Base-by-base conservation (phyloP, 2,888 invertebrate genomes). In the Megaustenia siamemsis region DNA sequence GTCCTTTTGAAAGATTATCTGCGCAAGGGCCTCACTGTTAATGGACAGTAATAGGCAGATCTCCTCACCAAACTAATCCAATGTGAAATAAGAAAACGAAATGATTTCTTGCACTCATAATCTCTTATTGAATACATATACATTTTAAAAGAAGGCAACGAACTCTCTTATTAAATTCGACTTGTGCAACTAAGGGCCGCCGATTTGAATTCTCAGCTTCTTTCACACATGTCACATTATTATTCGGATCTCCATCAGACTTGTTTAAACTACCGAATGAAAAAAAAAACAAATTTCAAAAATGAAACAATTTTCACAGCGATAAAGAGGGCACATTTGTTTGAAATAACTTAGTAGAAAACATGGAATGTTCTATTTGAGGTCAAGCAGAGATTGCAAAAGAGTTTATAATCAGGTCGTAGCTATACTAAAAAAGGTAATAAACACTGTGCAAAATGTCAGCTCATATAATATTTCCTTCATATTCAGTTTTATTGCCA, bases 121-220 rank as follows among this genome's bases (percentile, higher is more conserved):
- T 32, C 28, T 73, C 2, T 21, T 49, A 28, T 45, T 73, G 73
- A 8, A 49, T 73, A 45, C n/a, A n/a, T n/a, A n/a, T n/a, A n/a
- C n/a, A n/a, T n/a, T n/a, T n/a, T n/a, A n/a, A n/a, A n/a, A n/a
- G n/a, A 73, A 49, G 49, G 49, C 73, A 73, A 73, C 28, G 49
- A 10, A 28, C 45, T n/a, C 43, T 73, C 45, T 18, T 28, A 73
- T n/a, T 45, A 45, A 73, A 15, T 45, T 28, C 0, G 3, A 10
- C 71, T 73, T 73, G 71, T 45, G 45, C 71, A n/a, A n/a, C n/a
- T 24, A 73, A 28, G 45, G n/a, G 45, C 71, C 71, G 45, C 43
- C 43, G 71, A 73, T 45, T 45, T 68, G 35, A 68, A 38, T 45
- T 28, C n/a, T 43, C n/a, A 73, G 45, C 35, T 69, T 38, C 18